Evolutionary conservation across 2,113 vertebrate genomes (phyloP).

Genomic region (Eudyptes chrysolophus): DNA sequence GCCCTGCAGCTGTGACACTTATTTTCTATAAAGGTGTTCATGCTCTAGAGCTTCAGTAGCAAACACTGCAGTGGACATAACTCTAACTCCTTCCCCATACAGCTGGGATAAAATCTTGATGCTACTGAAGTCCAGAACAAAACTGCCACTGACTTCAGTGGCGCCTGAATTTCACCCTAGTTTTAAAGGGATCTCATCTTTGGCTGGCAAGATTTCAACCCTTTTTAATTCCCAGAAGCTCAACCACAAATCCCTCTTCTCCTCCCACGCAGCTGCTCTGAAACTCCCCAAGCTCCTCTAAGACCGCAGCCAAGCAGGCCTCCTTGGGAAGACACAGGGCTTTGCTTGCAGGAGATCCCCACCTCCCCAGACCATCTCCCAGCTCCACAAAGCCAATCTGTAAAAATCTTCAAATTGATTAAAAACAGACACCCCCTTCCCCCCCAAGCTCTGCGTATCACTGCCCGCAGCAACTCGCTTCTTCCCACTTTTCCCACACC

Average conservation of each 20-base stretch:
- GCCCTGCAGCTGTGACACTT: background rate
- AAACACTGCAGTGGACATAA: background rate
- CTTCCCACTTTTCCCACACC: background rate
- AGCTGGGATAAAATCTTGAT: background rate
- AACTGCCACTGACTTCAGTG: background rate
- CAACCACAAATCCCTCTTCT: slow-evolving; percentile 46
- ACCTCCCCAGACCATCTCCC: background rate
- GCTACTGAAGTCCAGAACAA: background rate
- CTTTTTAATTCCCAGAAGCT: slow-evolving; percentile 50
- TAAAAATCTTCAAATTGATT: background rate
- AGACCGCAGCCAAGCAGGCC: background rate
- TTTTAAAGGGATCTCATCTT: background rate
- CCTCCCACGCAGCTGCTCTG: slow-evolving; percentile 18
- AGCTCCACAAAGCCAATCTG: background rate
- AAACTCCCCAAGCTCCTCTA: background rate
- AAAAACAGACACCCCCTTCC: background rate
- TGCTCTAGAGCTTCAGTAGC: background rate
- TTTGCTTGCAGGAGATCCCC: background rate
- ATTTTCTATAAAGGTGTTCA: background rate
- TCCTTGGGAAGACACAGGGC: background rate
- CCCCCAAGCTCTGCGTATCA: background rate
- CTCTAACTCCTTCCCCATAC: background rate
- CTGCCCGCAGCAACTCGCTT: background rate
- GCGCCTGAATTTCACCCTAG: background rate
- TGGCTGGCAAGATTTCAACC: slow-evolving; percentile 34